Percentiles rank a stretch among this genome's conserved stretches.
Evolutionary conservation across 2,888 invertebrate genomes (phyloP).

Genomic region (Ophioninae sp.): DNA sequence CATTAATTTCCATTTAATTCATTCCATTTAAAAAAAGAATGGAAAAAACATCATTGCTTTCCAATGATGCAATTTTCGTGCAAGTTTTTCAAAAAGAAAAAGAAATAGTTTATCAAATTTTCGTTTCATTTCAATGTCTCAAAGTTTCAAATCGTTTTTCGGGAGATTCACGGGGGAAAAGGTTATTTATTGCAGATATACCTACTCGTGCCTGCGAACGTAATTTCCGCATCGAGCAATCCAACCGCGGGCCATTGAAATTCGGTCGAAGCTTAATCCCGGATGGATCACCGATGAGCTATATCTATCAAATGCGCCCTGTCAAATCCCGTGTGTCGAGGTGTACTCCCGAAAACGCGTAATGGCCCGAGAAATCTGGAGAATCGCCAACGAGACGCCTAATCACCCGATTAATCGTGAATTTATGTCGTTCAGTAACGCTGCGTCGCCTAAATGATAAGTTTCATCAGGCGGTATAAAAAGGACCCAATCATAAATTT

Average conservation of each 20-base stretch:
- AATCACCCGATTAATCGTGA: conserved; percentile 10
- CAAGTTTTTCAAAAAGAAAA: too few relatives aligned
- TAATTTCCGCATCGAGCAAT: background rate
- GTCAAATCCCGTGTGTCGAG: conserved; percentile 11
- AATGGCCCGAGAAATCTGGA: conserved; percentile 36
- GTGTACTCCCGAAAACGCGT: conserved; percentile 1
- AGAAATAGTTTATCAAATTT: too few relatives aligned
- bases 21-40: too few relatives aligned
- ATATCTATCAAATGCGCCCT: conserved; percentile 31
- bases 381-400: conserved; percentile 17
- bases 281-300: conserved; percentile 37
- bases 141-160: too few relatives aligned
- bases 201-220: background rate
- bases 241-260: background rate
- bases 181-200: background rate
- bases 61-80: too few relatives aligned
- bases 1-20: too few relatives aligned
- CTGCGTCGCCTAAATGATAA: too few relatives aligned
- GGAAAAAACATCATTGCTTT: too few relatives aligned
- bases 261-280: conserved; percentile 6
- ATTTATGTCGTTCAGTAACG: background rate
- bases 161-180: background rate
- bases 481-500: background rate
- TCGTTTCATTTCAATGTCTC: too few relatives aligned
- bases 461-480: background rate